Evolutionary conservation across 2,888 invertebrate genomes (phyloP).

Genomic region (Helicoverpa assulta): DNA sequence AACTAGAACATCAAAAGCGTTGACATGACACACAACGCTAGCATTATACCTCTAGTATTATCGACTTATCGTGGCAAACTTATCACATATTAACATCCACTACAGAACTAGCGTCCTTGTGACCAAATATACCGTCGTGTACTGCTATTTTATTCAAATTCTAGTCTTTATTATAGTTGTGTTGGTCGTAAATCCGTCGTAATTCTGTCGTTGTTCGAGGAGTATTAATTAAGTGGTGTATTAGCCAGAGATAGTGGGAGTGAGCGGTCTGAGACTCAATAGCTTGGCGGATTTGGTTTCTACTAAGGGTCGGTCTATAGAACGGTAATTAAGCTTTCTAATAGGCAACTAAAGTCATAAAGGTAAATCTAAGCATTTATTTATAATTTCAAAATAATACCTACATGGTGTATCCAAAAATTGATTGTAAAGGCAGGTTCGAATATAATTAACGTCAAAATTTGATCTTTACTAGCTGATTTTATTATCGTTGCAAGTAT

Average conservation of each 20-base stretch:
- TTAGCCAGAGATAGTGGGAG: not conserved
- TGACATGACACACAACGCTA: constrained; percentile 21
- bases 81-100: constrained; percentile 21
- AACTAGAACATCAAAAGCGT: constrained; percentile 13
- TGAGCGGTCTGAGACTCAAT: not conserved
- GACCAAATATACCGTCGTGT: constrained; percentile 18
- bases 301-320: not conserved
- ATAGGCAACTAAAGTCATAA: not conserved
- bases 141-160: constrained; percentile 12
- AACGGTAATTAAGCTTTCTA: not conserved
- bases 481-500: no score
- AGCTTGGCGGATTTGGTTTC: not conserved
- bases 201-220: not conserved
- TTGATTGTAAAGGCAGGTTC: no score
- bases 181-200: not conserved
- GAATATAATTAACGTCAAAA: no score
- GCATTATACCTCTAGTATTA: constrained; percentile 22
- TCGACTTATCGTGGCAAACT: constrained; percentile 32
- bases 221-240: not conserved
- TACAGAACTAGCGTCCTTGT: constrained; percentile 28
- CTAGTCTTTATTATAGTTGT: constrained; percentile 1
- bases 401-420: no score
- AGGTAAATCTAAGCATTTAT: no score
- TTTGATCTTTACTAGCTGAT: no score
- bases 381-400: no score